These are phyloP conservation scores for Romanogobio albipinnatus DNA, from an alignment of 2,113 vertebrate genomes.

Conservation along the genomic window DNA sequence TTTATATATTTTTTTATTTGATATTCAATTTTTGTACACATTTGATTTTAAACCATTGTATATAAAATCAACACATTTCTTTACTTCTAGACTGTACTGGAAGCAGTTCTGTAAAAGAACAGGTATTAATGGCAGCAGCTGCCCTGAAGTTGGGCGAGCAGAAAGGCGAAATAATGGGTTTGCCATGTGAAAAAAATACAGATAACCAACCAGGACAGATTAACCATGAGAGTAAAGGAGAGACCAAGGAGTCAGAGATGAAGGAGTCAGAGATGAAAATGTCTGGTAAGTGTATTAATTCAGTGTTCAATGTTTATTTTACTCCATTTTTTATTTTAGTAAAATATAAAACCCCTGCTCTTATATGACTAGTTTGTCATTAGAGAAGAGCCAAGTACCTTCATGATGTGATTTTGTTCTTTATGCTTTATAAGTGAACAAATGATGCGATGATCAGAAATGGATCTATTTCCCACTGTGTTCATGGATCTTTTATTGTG, in stretches of 20 bases:
- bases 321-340: too few species aligned
- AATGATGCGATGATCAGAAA: not conserved
- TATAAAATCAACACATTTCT: not conserved
- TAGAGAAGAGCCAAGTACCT: too few species aligned
- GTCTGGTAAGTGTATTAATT: not conserved
- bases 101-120: not conserved
- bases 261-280: not conserved
- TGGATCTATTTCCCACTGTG: not conserved
- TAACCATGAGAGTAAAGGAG: not conserved
- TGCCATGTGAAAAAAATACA: conserved; percentile 36
- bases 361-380: too few species aligned
- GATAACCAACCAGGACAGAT: conserved; percentile 10
- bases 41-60: not conserved
- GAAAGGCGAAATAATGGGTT: conserved; percentile 36
- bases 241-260: not conserved
- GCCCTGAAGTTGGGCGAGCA: conserved; percentile 34
- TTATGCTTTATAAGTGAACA: too few species aligned
- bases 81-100: conserved; percentile 24
- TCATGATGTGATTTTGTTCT: too few species aligned
- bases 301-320: too few species aligned
- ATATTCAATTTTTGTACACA: not conserved
- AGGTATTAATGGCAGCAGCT: conserved; percentile 54
- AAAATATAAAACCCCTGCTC: too few species aligned
- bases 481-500: not conserved
- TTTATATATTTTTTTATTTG: not conserved